Base-by-base conservation (phyloP, 2,888 invertebrate genomes). In the Drosophila bunnanda region DNA sequence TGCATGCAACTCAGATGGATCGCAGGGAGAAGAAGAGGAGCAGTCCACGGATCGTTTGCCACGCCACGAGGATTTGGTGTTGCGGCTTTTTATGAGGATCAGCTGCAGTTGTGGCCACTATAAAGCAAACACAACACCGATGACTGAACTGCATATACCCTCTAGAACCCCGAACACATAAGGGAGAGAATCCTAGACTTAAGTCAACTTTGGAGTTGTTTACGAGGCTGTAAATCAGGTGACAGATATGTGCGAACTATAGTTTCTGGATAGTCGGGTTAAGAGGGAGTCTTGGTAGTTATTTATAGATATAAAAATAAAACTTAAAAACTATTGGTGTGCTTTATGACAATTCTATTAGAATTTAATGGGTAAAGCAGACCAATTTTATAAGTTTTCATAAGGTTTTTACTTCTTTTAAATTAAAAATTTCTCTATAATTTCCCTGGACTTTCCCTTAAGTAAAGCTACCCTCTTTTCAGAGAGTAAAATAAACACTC, bases 21-120 rank as follows among this genome's bases (percentile, higher is more conserved):
- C 50, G 32, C 20, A 15, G 22, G 28, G 32, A 52, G 32, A 52
- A 28, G 69, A 52, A 38, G 50, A 52, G 44, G 67, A 69, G 22
- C 22, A 43, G 72, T 78, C 87, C 76, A 87, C 78, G 82, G 82
- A 84, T 82, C 82, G 82, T 82, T 82, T 82, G 82, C 82, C 76
- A 78, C 77, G 87, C 82, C 82, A 82, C 85, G 61, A 79, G 82
- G 82, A 82, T 82, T 83, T 87, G 87, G 87, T 87, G 82, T 88
- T 85, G 81, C 81, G 76, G 79, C 88, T 86, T 86, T 85, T 85
- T 85, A 85, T 85, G 85, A 88, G 87, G 88, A 85, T 85, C 85
- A 85, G 87, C 85, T 88, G 88, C 84, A 88, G 79, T 79, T 86
- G 79, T 69, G 73, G 78, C 86, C 80, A 86, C 44, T 78, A 88